phyloP scores from a whole-genome alignment of 2,888 invertebrate genomes.

The Drosophila dives region DNA sequence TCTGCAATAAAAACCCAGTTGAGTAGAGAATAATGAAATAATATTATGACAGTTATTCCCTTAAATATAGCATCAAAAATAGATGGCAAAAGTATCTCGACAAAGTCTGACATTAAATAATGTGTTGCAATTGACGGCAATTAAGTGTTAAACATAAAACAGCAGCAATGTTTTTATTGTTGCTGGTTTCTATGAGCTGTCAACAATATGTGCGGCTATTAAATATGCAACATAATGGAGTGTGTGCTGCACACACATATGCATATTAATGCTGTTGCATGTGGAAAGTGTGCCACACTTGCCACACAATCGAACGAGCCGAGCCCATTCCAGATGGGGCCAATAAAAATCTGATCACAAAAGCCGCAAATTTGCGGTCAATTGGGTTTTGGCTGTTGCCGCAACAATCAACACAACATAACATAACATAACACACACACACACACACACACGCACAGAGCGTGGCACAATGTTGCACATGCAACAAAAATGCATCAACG shows the following conservation, averaged over 20 bases:
- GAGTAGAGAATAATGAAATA: neutral
- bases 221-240: conserved; percentile 32
- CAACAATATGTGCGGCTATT: conserved; percentile 14
- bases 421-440: conserved; percentile 27
- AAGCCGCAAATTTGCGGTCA: conserved; percentile 80
- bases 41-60: neutral
- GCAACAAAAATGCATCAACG: conserved; percentile 75
- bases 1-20: neutral
- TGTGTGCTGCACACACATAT: conserved; percentile 1
- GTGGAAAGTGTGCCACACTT: conserved; percentile 9
- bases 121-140: conserved; percentile 11
- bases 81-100: neutral
- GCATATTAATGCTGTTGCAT: neutral
- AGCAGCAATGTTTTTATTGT: neutral
- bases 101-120: neutral
- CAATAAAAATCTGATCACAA: conserved; percentile 77
- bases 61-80: neutral
- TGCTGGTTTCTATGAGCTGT: neutral
- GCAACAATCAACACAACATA: conserved; percentile 70
- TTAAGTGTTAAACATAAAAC: conserved; percentile 10
- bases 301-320: neutral
- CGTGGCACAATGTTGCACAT: conserved; percentile 61
- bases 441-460: conserved; percentile 9
- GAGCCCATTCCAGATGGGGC: conserved; percentile 17
- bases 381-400: conserved; percentile 76